Evolutionary conservation across 2,113 vertebrate species (phyloP), one percentile per base, ranked within the genome.

Genomic region (Ophiodon elongatus): DNA sequence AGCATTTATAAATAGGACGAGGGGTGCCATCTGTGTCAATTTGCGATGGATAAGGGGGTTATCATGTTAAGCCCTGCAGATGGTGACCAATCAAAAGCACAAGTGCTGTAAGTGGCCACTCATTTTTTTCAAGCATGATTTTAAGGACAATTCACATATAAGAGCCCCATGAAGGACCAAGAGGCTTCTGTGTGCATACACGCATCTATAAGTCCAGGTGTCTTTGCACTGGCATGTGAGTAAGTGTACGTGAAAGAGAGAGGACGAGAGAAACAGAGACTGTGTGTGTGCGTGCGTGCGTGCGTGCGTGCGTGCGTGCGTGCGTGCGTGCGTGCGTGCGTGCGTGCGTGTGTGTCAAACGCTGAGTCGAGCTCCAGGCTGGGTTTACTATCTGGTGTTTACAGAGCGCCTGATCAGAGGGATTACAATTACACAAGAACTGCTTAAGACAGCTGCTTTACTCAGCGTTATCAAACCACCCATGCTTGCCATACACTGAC

Each of bases 341-440:
- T 17, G n/a, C 45, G 23, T 43, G 25, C 76, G 73, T 78, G 65
- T 59, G 33, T 27, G 39, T 73, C 35, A 50, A 66, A 47, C 10
- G 4, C 70, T 83, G 75, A 84, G 88, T 82, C 43, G 5, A 79
- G 78, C 87, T 88, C 73, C 67, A 52, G 85, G 88, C 81, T 87
- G 80, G 84, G 66, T 90, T 91, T 91, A 88, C 87, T 84, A 89
- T 90, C 83, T 86, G 77, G 47, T 92, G 87, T 93, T 91, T 86
- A 88, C 90, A 88, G 85, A 78, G 69, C 43, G 82, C 27, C 83
- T 75, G 91, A 90, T 91, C 89, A 91, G 81, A 84, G 84, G 89
- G 84, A 92, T 91, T 89, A 89, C 89, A 88, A 91, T 92, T 89
- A 91, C 88, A 89, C 76, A 88, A 79, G 57, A 89, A 90, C 65